Percentiles rank a stretch among this genome's conserved stretches.
These are phyloP conservation scores for Myotis lucifugus DNA, from an alignment of 2,113 vertebrate species.

Conservation along the genomic window DNA sequence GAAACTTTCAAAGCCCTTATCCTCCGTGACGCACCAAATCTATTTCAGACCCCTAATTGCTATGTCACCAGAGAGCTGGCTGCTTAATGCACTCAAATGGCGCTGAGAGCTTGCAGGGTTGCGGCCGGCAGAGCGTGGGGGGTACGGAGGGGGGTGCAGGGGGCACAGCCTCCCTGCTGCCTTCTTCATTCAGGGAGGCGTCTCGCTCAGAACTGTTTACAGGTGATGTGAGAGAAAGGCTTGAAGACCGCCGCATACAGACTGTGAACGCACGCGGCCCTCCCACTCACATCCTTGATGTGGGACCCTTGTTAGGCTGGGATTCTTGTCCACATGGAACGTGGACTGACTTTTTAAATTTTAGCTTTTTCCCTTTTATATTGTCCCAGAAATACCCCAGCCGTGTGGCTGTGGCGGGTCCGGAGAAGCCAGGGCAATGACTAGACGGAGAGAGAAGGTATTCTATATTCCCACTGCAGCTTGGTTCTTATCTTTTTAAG, in stretches of 20 bases:
- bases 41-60: conserved; percentile 97
- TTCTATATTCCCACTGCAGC: background rate
- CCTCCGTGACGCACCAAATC: conserved; percentile 93
- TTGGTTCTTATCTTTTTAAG: background rate
- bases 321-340: background rate
- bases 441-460: background rate
- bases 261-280: accelerated
- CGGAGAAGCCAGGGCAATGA: background rate
- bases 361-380: background rate
- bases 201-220: background rate
- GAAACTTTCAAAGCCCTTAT: conserved; percentile 93
- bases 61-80: conserved; percentile 90
- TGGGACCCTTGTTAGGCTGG: background rate
- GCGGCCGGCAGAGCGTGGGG: conserved; percentile 75
- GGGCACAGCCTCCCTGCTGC: conserved; percentile 65
- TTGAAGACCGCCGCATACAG: background rate
- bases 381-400: background rate
- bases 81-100: conserved; percentile 90
- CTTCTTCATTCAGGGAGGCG: conserved; percentile 58
- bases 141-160: background rate
- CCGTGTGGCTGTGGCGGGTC: background rate
- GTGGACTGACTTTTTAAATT: background rate
- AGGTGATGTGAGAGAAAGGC: conserved; percentile 25
- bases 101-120: conserved; percentile 89
- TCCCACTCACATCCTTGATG: background rate